Conservation (phyloP, 2,113 vertebrate genomes). For the Hippocampus barbouri region DNA sequence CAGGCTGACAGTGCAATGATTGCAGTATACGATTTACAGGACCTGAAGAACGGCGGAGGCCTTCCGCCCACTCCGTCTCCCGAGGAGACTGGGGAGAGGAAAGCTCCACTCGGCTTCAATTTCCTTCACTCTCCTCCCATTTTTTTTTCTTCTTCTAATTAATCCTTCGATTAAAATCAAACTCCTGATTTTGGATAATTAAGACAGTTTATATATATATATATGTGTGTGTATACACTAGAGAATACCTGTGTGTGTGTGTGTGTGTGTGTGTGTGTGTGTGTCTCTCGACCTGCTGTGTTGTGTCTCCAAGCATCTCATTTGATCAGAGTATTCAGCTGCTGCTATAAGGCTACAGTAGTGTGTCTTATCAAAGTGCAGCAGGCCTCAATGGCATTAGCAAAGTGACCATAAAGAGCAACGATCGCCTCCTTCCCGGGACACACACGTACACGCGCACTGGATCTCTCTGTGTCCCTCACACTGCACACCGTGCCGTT, state of each 20-base stretch:
- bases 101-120: conserved; percentile 40
- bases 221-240: too few relatives aligned
- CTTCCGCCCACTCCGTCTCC: conserved; percentile 59
- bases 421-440: conserved; percentile 31
- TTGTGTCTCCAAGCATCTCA: not conserved
- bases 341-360: conserved; percentile 23
- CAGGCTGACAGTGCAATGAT: conserved; percentile 2
- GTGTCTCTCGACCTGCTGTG: conserved; percentile 1
- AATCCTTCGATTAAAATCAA: conserved; percentile 15
- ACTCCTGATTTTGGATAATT: conserved; percentile 18
- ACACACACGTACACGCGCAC: conserved; percentile 15
- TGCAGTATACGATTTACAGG: conserved; percentile 43
- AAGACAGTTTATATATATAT: not conserved
- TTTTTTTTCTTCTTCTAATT: not conserved
- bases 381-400: conserved; percentile 30
- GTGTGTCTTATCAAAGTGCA: conserved; percentile 45
- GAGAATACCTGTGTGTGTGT: too few relatives aligned
- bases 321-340: conserved; percentile 16
- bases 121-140: conserved; percentile 13
- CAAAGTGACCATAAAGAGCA: conserved; percentile 39
- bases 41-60: conserved; percentile 48
- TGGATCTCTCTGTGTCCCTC: not conserved
- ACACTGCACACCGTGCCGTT: conserved; percentile 13
- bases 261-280: not conserved
- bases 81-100: conserved; percentile 48